These are phyloP conservation scores for Nephrotoma appendiculata DNA, from an alignment of 2,888 invertebrate species.

Conservation along the genomic window DNA sequence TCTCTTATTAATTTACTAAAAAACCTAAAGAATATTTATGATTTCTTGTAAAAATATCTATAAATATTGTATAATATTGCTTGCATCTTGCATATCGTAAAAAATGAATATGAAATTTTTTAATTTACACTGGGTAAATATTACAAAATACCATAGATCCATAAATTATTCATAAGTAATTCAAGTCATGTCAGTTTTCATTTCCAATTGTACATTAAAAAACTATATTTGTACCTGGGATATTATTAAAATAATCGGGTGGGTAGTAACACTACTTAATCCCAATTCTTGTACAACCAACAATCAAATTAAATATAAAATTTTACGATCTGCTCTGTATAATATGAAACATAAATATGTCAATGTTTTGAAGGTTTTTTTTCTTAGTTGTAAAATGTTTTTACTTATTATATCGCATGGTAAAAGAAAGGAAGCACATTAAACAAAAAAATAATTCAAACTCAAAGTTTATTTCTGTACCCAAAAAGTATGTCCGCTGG, in stretches of 20 bases:
- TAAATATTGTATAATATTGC: neutral
- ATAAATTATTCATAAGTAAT: neutral
- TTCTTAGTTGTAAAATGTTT: neutral
- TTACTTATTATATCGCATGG: neutral
- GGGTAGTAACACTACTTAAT: neutral
- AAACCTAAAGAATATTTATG: neutral
- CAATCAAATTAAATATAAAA: neutral
- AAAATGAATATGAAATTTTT: neutral
- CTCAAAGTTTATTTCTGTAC: neutral
- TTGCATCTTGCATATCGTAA: neutral
- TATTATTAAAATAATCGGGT: neutral
- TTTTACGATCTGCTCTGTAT: neutral
- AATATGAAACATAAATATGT: neutral
- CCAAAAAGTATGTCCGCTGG: neutral
- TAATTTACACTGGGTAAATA: neutral
- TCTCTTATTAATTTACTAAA: neutral
- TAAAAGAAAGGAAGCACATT: neutral
- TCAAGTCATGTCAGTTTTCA: neutral
- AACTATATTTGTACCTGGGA: neutral
- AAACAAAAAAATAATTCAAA: too few species aligned
- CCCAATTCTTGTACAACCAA: neutral
- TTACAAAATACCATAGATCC: neutral
- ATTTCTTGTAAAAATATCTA: neutral
- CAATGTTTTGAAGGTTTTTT: neutral
- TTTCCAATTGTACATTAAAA: neutral